Conservation (phyloP, 2,797 vertebrate species). For the Heteromormyrus szaboi region DNA sequence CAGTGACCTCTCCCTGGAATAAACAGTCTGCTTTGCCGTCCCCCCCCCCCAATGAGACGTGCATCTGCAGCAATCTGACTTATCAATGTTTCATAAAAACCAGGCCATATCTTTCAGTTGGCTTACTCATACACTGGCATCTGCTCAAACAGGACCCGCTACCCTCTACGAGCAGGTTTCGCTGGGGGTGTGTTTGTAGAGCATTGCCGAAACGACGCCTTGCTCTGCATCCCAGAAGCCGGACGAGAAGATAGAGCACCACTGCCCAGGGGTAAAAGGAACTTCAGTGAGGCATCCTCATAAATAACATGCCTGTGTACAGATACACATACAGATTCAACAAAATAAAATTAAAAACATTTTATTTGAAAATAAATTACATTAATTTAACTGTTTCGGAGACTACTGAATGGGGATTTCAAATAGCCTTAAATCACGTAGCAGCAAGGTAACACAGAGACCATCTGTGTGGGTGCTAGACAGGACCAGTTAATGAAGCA, state of each 20-base stretch:
- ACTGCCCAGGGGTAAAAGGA: too few species aligned
- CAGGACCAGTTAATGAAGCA: neutral
- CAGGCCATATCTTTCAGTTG: neutral
- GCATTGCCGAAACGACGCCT: neutral
- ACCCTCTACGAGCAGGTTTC: neutral
- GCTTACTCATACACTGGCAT: neutral
- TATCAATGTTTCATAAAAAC: neutral
- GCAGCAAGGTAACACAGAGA: neutral
- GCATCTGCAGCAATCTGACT: neutral
- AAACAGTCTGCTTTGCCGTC: neutral
- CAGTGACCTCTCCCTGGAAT: neutral
- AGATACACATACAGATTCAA: neutral
- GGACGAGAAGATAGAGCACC: neutral
- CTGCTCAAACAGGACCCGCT: neutral
- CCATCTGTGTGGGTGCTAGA: neutral
- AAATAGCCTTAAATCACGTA: neutral
- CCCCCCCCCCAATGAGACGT: neutral
- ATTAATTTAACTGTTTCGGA: neutral
- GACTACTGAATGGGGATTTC: neutral
- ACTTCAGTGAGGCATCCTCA: neutral
- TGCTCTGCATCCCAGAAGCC: neutral
- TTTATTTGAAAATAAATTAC: conserved; percentile 5
- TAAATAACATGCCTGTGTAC: neutral
- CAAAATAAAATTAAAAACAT: neutral
- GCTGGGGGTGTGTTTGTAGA: neutral